phyloP scores from a whole-genome alignment of 2,888 invertebrate genomes.

The Myathropa florea region DNA sequence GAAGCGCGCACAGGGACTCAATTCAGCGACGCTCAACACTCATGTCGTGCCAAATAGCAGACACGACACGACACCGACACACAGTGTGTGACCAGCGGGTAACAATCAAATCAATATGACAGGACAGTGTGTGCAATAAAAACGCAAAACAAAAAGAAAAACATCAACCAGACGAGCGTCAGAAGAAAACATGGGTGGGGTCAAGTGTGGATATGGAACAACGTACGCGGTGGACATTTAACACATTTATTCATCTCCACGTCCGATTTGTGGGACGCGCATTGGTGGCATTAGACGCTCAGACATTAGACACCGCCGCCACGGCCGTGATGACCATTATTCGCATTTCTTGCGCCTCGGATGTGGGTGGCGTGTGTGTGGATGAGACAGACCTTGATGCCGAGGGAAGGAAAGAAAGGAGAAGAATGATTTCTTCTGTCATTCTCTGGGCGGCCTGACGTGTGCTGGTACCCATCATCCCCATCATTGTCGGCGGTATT shows the following conservation, averaged over 20 bases:
- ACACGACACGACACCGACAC: constrained; percentile 7
- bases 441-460: constrained; percentile 40
- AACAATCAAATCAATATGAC: constrained; percentile 68
- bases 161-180: background rate
- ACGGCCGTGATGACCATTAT: constrained; percentile 33
- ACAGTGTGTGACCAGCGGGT: constrained; percentile 44
- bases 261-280: constrained; percentile 25
- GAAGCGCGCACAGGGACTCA: constrained; percentile 34
- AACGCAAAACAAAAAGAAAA: background rate
- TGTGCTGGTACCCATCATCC: constrained; percentile 22
- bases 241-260: constrained; percentile 55
- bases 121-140: constrained; percentile 39
- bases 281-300: constrained; percentile 26
- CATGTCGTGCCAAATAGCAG: constrained; percentile 38
- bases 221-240: constrained; percentile 37
- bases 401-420: background rate
- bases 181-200: constrained; percentile 28
- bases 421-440: constrained; percentile 51
- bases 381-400: background rate
- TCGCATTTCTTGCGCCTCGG: constrained; percentile 13
- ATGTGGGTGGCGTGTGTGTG: background rate
- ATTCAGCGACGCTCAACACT: constrained; percentile 12
- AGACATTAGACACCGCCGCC: constrained; percentile 18
- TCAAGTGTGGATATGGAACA: constrained; percentile 55
- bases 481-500: constrained; percentile 10